phyloP scores from a whole-genome alignment of 2,113 vertebrate species.

The Lipotes vexillifer region DNA sequence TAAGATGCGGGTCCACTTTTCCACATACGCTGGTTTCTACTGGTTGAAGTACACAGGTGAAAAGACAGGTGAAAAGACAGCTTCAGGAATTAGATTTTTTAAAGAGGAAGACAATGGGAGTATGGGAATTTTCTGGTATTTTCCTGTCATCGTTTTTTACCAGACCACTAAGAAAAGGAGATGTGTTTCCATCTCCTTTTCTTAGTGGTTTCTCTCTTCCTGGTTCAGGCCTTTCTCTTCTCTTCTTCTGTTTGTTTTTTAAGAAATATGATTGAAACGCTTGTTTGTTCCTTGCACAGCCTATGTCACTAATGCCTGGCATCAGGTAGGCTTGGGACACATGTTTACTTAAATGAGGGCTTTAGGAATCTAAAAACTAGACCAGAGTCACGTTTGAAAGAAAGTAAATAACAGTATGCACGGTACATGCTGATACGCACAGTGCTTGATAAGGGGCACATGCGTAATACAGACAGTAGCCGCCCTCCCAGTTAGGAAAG shows the following conservation, averaged over 20 bases:
- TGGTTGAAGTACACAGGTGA: background rate
- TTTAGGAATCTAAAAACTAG: background rate
- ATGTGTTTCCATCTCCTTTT: background rate
- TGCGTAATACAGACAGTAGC: fast-evolving
- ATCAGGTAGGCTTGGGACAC: background rate
- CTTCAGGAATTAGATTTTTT: background rate
- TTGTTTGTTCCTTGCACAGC: background rate
- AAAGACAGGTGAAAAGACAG: no score
- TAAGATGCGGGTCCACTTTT: background rate
- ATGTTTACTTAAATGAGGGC: fast-evolving
- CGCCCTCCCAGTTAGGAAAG: fast-evolving
- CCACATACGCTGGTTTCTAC: background rate
- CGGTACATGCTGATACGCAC: background rate
- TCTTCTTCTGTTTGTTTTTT: background rate
- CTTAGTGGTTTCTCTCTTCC: background rate
- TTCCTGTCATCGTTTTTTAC: background rate
- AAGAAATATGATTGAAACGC: background rate
- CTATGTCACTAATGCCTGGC: background rate
- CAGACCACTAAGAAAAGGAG: background rate
- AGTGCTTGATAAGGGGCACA: fast-evolving
- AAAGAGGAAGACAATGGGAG: background rate
- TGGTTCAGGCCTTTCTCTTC: background rate
- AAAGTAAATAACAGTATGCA: fast-evolving
- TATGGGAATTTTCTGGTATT: background rate
- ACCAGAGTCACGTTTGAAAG: background rate